These are phyloP conservation scores for Rhingia campestris DNA, from an alignment of 2,888 invertebrate species.

Conservation along the genomic window DNA sequence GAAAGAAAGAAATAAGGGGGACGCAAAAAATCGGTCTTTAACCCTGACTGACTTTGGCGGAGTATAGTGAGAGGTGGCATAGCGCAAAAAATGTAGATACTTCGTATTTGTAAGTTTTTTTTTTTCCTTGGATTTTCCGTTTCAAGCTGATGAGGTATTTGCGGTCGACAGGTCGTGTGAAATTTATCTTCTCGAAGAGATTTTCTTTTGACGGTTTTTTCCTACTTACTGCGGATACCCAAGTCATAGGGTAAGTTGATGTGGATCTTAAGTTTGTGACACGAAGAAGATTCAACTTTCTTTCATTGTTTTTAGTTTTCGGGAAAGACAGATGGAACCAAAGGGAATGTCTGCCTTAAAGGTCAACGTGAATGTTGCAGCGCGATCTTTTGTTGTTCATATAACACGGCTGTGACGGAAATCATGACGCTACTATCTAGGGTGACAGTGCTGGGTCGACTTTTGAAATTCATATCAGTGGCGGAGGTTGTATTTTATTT, in stretches of 20 bases:
- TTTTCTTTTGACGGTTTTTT: constrained; percentile 56
- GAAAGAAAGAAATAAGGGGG: constrained; percentile 18
- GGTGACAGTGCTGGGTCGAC: too few species aligned
- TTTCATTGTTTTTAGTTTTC: too few species aligned
- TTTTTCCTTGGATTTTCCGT: constrained; percentile 39
- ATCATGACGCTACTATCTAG: too few species aligned
- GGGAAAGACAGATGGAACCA: too few species aligned
- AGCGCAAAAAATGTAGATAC: constrained; percentile 4
- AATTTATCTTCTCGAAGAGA: constrained; percentile 51
- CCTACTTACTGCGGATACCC: background rate
- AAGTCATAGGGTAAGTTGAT: constrained; percentile 20
- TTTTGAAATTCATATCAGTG: too few species aligned
- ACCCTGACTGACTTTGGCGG: constrained; percentile 41
- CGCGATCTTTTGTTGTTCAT: too few species aligned
- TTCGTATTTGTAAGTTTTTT: constrained; percentile 6
- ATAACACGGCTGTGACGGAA: too few species aligned
- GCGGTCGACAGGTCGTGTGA: constrained; percentile 73
- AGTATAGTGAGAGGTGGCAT: constrained; percentile 16
- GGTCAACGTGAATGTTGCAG: too few species aligned
- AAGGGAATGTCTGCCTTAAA: too few species aligned
- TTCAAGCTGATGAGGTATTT: constrained; percentile 64
- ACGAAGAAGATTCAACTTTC: constrained; percentile 31
- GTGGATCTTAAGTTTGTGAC: constrained; percentile 38
- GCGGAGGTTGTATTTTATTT: too few species aligned
- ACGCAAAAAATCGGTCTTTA: constrained; percentile 55